phyloP scores from a whole-genome alignment of 2,888 invertebrate species.

The Agrochola macilenta region DNA sequence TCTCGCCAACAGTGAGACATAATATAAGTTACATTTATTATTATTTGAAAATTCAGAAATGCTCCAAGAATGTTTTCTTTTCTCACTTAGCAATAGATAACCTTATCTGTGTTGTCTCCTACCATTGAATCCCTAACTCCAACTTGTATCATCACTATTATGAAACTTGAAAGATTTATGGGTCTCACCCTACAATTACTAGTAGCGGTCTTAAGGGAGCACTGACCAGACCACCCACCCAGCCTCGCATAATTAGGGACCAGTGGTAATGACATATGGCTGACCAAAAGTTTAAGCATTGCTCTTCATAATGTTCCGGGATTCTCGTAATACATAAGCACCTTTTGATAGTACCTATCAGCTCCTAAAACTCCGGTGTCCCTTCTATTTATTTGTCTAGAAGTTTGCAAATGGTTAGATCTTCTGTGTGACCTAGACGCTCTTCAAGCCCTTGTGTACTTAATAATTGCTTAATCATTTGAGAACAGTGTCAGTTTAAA shows the following conservation, averaged over 20 bases:
- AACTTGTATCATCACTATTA: slow-evolving; percentile 13
- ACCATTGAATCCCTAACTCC: slow-evolving; percentile 9
- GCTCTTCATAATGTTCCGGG: slow-evolving; percentile 34
- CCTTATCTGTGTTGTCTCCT: not conserved
- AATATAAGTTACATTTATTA: slow-evolving; percentile 23
- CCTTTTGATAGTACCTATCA: slow-evolving; percentile 28
- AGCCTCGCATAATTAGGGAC: slow-evolving; percentile 38
- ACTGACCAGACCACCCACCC: slow-evolving; percentile 26
- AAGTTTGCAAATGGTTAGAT: slow-evolving; percentile 22
- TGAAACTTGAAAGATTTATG: slow-evolving; percentile 17
- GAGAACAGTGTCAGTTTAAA: not conserved
- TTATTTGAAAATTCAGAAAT: slow-evolving; percentile 24
- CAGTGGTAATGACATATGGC: slow-evolving; percentile 42
- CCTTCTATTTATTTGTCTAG: slow-evolving; percentile 15
- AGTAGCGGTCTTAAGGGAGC: slow-evolving; percentile 24
- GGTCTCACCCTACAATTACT: slow-evolving; percentile 25
- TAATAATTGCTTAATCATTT: slow-evolving; percentile 1
- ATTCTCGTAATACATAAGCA: slow-evolving; percentile 33
- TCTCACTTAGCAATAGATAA: not conserved
- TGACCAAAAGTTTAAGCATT: slow-evolving; percentile 43
- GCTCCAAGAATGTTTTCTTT: not conserved
- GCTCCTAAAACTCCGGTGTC: slow-evolving; percentile 10
- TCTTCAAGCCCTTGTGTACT: not conserved
- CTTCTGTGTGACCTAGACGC: not conserved
- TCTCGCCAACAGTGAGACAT: slow-evolving; percentile 10